phyloP scores from a whole-genome alignment of 2,888 invertebrate species.

The Thereva unica region DNA sequence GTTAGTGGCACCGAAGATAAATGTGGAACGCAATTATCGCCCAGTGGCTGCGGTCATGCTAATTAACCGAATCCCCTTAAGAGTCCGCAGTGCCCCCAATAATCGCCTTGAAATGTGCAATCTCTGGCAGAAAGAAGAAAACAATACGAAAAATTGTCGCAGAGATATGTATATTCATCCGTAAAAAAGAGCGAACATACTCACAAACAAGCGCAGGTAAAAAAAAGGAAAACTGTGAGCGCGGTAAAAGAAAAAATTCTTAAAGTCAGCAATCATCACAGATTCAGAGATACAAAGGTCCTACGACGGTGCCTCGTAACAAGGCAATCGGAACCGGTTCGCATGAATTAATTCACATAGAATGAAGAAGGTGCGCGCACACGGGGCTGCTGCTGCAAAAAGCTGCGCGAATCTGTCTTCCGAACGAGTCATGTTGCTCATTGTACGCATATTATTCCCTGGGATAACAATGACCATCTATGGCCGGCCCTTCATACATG shows the following conservation, averaged over 20 bases:
- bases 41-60: constrained; percentile 5
- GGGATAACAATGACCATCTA: constrained; percentile 46
- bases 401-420: constrained; percentile 26
- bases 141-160: constrained; percentile 23
- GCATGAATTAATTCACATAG: constrained; percentile 31
- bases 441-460: constrained; percentile 30
- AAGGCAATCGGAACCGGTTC: constrained; percentile 30
- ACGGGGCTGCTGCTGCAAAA: constrained; percentile 8
- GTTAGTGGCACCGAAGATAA: too few species aligned
- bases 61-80: constrained; percentile 21
- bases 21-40: too few species aligned
- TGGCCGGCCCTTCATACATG: constrained; percentile 37
- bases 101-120: constrained; percentile 23
- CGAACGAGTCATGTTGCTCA: constrained; percentile 29
- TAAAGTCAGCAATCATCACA: constrained; percentile 24
- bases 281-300: constrained; percentile 27
- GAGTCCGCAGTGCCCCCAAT: constrained; percentile 21
- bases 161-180: constrained; percentile 13
- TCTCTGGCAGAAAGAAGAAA: constrained; percentile 6
- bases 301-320: constrained; percentile 22
- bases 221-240: too few species aligned
- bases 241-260: neutral
- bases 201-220: too few species aligned
- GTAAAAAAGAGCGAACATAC: neutral
- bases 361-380: constrained; percentile 3